Base-by-base conservation (phyloP, 2,888 invertebrate species). In the Hedychridium roseum region DNA sequence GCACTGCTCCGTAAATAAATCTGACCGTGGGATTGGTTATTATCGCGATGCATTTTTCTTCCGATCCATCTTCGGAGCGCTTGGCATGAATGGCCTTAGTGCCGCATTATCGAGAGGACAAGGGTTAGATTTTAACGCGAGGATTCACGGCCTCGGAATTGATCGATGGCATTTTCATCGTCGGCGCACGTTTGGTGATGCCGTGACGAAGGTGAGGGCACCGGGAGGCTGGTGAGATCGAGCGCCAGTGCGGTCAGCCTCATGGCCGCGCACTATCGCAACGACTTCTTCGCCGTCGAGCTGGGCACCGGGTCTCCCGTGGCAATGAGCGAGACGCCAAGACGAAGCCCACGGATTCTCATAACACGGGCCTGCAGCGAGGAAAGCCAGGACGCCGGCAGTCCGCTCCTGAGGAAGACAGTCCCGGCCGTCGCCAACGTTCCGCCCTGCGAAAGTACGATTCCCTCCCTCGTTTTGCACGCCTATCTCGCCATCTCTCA, bases 331-430 rank as follows among this genome's bases (percentile, higher is more conserved):
- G 67, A 67, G 28, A 68, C 71, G 11, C 74, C 80, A 2, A 79
- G 82, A 17, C 82, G 84, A 50, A 88, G 88, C 4, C 89, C 90
- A 1, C 82, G 86, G 43, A 89, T 89, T 44, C 83, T 88, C 5
- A 89, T 90, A 57, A 89, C 89, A 1, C 80, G 88, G 37, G 88
- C 89, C 2, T 86, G 85, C 81, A 89, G 88, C 12, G 88, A 89
- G 66, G 89, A 89, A 68, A 87, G 86, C 65, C 88, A 87, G 52
- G 71, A 74, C 12, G 69, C 69, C 12, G 68, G 57, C 4, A 75
- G 71, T 43, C 72, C 76, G 1, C 54, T 74, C 16, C 54, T 73
- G n/a, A 66, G 66, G 49, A 67, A 63, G 46, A 51, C 64, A 6
- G 60, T 55, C 14, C 43, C 50, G 6, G 40, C 59, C 4, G 54